Conservation (phyloP, 1,140 invertebrate genomes). For the Platyscapa corneri region DNA sequence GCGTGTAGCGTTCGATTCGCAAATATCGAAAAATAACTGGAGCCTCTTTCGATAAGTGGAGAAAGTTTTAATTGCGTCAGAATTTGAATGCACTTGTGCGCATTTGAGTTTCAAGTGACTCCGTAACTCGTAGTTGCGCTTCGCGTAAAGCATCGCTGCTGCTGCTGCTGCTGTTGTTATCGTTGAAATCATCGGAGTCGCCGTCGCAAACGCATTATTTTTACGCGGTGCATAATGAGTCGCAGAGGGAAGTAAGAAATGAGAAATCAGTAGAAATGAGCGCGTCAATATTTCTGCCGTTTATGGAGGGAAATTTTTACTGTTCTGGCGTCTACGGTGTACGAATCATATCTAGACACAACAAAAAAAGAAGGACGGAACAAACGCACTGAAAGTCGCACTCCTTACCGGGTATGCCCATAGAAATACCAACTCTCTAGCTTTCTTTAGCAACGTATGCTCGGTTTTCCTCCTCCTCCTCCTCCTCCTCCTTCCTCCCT, state of each 20-base stretch:
- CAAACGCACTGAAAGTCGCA: slow-evolving; percentile 14
- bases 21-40: too few relatives aligned
- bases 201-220: neutral
- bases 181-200: too few relatives aligned
- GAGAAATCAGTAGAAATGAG: neutral
- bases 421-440: slow-evolving; percentile 10
- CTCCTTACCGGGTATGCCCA: slow-evolving; percentile 2
- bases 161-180: too few relatives aligned
- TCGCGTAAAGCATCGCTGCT: too few relatives aligned
- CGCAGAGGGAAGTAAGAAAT: neutral
- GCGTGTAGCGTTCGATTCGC: too few relatives aligned
- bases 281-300: slow-evolving; percentile 1
- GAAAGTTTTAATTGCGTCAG: neutral
- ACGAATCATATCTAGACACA: slow-evolving; percentile 19
- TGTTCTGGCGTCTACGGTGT: neutral
- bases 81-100: too few relatives aligned
- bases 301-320: slow-evolving; percentile 35
- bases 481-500: neutral
- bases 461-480: neutral
- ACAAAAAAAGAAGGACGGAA: neutral
- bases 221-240: neutral
- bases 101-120: too few relatives aligned
- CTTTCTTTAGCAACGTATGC: slow-evolving; percentile 7
- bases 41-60: too few relatives aligned
- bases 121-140: too few relatives aligned